phyloP scores from a whole-genome alignment of 2,797 vertebrate genomes.

The Pangasius krempfi region DNA sequence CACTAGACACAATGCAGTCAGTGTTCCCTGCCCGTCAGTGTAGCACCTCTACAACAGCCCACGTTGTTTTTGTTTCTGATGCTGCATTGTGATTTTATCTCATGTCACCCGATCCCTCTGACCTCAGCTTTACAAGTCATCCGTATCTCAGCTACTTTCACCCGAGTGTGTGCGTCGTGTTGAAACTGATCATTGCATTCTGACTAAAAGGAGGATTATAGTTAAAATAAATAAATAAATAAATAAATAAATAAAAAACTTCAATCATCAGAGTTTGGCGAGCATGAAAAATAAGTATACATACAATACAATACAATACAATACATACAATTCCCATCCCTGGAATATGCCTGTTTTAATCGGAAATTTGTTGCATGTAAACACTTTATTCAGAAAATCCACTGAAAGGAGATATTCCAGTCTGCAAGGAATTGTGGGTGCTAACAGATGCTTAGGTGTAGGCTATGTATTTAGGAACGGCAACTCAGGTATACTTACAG shows the following conservation, averaged over 20 bases:
- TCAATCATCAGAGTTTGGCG: background rate
- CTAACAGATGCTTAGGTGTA: too few relatives aligned
- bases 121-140: conserved; percentile 23
- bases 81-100: conserved; percentile 17
- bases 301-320: too few relatives aligned
- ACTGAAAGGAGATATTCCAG: too few relatives aligned
- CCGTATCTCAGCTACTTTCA: conserved; percentile 21
- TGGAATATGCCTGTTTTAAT: too few relatives aligned
- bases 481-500: too few relatives aligned
- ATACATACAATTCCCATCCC: too few relatives aligned
- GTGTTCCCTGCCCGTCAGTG: background rate
- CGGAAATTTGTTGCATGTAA: too few relatives aligned
- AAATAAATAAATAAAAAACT: background rate
- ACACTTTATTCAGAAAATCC: too few relatives aligned
- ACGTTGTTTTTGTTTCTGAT: conserved; percentile 12
- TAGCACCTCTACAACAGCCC: conserved; percentile 26
- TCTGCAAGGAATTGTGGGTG: too few relatives aligned
- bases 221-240: background rate
- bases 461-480: too few relatives aligned
- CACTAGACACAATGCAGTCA: background rate
- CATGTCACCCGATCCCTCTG: conserved; percentile 17
- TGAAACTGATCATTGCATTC: background rate
- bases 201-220: background rate
- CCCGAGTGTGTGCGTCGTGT: background rate
- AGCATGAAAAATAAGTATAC: background rate